Conservation (phyloP, 2,797 vertebrate species). For the Aphelocoma californica region DNA sequence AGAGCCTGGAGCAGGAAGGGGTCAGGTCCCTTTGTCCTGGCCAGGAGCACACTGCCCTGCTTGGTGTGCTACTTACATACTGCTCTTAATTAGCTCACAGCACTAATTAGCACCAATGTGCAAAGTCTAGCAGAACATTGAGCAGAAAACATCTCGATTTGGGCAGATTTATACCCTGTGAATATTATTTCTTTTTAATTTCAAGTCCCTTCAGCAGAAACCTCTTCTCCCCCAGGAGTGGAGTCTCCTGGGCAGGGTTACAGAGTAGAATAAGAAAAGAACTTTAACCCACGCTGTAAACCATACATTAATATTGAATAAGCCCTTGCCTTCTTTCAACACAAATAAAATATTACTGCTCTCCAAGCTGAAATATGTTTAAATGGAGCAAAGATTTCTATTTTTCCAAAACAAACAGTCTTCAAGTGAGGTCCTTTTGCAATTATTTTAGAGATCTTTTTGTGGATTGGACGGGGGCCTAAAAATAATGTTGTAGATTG, state of each 20-base stretch:
- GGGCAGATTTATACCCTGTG: background rate
- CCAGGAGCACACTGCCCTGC: background rate
- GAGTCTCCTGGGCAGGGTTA: background rate
- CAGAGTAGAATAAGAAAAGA: background rate
- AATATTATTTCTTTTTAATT: background rate
- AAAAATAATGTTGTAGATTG: background rate
- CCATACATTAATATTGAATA: constrained; percentile 1
- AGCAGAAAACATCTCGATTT: background rate
- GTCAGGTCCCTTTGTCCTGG: background rate
- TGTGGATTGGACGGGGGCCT: background rate
- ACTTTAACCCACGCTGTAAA: background rate
- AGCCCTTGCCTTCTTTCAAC: background rate
- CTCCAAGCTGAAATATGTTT: background rate
- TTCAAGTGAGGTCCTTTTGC: background rate
- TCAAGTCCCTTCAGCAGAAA: background rate
- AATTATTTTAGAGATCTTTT: background rate
- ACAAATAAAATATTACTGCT: background rate
- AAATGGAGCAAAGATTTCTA: constrained; percentile 14
- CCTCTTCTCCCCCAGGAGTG: background rate
- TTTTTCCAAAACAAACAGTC: constrained; percentile 51
- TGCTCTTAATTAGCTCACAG: background rate
- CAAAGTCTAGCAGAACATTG: background rate
- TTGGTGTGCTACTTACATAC: background rate
- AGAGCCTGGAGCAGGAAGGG: background rate
- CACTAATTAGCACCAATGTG: background rate